These are phyloP conservation scores for Campylomormyrus numenius DNA, from an alignment of 2,113 vertebrate genomes.

Conservation along the genomic window DNA sequence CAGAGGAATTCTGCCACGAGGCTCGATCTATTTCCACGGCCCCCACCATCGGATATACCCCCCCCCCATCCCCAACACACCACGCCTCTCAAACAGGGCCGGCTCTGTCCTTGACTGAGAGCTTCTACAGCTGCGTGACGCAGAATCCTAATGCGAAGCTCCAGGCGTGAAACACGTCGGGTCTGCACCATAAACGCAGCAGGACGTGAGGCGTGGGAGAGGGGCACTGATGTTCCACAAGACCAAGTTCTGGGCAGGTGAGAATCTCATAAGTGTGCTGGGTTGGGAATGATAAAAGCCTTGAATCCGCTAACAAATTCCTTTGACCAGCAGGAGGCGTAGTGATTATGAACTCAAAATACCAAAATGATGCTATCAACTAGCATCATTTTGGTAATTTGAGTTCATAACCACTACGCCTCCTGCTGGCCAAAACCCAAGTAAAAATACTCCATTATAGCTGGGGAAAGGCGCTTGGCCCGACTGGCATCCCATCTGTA, in stretches of 20 bases:
- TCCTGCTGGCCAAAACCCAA: not conserved
- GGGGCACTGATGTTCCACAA: not conserved
- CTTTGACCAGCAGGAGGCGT: not conserved
- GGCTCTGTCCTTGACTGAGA: conserved; percentile 38
- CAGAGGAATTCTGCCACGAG: conserved; percentile 41
- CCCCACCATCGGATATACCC: conserved; percentile 40
- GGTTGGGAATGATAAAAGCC: not conserved
- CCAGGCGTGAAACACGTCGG: not conserved
- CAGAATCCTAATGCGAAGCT: conserved; percentile 2
- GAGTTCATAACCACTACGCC: not conserved
- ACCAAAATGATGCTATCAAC: not conserved
- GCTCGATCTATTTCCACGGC: conserved; percentile 42
- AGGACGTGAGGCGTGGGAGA: not conserved
- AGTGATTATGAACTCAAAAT: not conserved
- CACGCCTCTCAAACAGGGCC: conserved; percentile 9
- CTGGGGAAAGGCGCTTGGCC: not conserved
- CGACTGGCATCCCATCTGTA: not conserved
- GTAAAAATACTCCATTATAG: not conserved
- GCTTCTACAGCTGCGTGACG: not conserved
- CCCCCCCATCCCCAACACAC: conserved; percentile 28
- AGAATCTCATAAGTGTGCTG: not conserved
- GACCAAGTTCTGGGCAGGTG: not conserved
- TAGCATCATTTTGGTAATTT: not conserved
- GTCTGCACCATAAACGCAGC: not conserved
- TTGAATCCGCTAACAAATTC: not conserved